A percentile compares a stretch with the other conserved stretches of the same genome.
These are phyloP conservation scores for Pangasius larnaudii DNA, from an alignment of 2,797 vertebrate species.

Conservation along the genomic window DNA sequence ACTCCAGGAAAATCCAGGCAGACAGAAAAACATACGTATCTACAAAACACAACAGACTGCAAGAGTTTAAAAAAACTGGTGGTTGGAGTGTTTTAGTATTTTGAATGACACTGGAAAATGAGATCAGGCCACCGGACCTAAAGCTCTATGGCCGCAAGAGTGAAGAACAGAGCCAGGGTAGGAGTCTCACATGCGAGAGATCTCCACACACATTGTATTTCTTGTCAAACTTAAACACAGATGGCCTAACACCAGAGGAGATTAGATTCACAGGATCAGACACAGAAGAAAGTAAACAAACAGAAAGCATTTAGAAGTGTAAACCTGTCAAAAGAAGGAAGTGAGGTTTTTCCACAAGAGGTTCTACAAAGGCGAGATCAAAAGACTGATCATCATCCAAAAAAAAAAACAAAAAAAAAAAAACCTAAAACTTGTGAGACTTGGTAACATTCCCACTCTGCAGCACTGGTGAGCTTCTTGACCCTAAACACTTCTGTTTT, in stretches of 20 bases:
- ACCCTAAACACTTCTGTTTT: slow-evolving; percentile 39
- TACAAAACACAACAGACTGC: not conserved
- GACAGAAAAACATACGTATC: not conserved
- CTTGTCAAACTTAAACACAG: not conserved
- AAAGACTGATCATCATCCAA: not conserved
- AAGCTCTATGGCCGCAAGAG: not conserved
- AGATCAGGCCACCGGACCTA: not conserved
- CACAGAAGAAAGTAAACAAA: not conserved
- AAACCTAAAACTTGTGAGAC: slow-evolving; percentile 23
- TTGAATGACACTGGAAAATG: not conserved
- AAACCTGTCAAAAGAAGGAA: not conserved
- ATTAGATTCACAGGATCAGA: not conserved
- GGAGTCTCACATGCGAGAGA: not conserved
- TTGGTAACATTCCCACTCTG: not conserved
- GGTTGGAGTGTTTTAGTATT: not conserved
- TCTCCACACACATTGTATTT: not conserved
- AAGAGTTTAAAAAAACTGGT: not conserved
- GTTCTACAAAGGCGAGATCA: not conserved
- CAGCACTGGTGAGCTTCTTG: slow-evolving; percentile 38
- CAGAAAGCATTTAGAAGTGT: not conserved
- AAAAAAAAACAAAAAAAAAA: not conserved
- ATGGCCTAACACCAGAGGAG: not conserved
- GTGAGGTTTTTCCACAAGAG: not conserved
- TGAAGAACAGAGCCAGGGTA: slow-evolving; percentile 14
- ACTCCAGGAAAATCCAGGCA: not conserved